Percentiles rank a stretch among this genome's conserved stretches.
These are phyloP conservation scores for Coendou prehensilis DNA, from an alignment of 2,797 vertebrate genomes.

Conservation along the genomic window DNA sequence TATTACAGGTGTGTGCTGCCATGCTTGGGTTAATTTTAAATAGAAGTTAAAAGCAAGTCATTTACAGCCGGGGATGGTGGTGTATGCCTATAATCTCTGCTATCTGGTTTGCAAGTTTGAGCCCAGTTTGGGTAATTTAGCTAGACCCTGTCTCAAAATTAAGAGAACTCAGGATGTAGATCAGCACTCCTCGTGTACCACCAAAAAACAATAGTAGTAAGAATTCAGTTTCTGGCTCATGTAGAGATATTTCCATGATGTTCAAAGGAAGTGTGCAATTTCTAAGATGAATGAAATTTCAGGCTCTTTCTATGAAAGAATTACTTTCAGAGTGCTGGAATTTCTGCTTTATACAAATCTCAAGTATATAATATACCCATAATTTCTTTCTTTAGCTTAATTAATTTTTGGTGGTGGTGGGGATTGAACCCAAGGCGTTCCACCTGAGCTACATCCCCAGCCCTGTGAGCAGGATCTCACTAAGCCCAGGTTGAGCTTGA, in stretches of 20 bases:
- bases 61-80: neutral
- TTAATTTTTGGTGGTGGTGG: neutral
- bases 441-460: neutral
- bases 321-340: constrained; percentile 40
- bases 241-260: constrained; percentile 37
- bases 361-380: neutral
- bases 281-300: constrained; percentile 59
- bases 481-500: neutral
- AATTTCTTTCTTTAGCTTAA: constrained; percentile 30
- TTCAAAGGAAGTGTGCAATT: constrained; percentile 55
- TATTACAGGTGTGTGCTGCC: neutral
- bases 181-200: neutral
- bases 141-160: neutral
- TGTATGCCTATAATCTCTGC: neutral
- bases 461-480: neutral
- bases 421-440: neutral
- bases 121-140: neutral
- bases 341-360: constrained; percentile 54
- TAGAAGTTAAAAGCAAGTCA: constrained; percentile 39
- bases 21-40: constrained; percentile 29
- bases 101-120: neutral
- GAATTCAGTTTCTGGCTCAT: constrained; percentile 41
- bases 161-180: neutral
- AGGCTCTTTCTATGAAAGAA: neutral
- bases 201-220: neutral